Base-by-base conservation (phyloP, 2,113 vertebrate genomes). In the Cardinalis cardinalis region DNA sequence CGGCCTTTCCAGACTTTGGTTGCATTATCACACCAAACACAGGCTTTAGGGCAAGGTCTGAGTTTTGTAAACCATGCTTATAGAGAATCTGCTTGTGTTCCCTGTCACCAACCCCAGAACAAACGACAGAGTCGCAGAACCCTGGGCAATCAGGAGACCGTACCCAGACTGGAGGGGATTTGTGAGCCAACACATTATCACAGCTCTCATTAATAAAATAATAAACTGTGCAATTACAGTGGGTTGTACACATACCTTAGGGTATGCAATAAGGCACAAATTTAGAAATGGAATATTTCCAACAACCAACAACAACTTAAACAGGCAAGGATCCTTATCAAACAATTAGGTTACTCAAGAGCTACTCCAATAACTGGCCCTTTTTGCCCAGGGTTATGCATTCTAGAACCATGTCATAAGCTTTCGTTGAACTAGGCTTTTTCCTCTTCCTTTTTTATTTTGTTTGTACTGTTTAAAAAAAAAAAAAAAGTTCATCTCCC, bases 301-400 rank as follows among this genome's bases (percentile, higher is more conserved):
- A 96, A 89, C 76, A 92, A 73, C 70, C 85, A 96, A 51, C 69
- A 96, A 84, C 71, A 94, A 64, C 73, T 92, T 95, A 92, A 93
- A 93, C 80, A 96, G 86, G 77, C 76, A 84, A 84, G 92, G 88
- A 95, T 95, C 73, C 55, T 96, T 95, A 96, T 96, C 94, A 95
- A 94, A 96, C 92, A 90, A 96, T 88, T 93, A 88, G 55, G 69
- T 95, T 94, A 89, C 75, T 89, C 92, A 93, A 95, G 85, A 92
- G 79, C 51, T 87, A 56, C 80, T 93, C 82, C 64, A 89, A 75
- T 82, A 94, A 79, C 41, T 84, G 79, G 66, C 79, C 94, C 88
- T 71, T 96, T 96, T 96, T 83, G 93, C 94, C 94, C 92, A 92
- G 58, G 93, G 93, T 95, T 93, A 96, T 69, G 55, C 38, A 88